phyloP scores from a whole-genome alignment of 2,113 vertebrate species.

The Nyctibius bracteatus region DNA sequence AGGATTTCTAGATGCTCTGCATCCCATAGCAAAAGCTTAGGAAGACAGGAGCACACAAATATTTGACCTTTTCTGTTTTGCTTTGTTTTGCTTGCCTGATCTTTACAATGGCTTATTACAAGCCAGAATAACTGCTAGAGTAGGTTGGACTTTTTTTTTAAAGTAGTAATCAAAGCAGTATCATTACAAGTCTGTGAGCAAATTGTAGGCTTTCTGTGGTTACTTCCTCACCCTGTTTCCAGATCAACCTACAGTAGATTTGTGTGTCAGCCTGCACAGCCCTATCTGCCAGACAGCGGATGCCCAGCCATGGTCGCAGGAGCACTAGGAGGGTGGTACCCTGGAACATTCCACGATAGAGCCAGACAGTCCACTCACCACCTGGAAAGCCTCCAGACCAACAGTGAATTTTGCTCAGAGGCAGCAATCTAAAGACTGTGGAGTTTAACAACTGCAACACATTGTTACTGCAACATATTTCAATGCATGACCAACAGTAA shows the following conservation, averaged over 20 bases:
- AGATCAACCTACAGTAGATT: background rate
- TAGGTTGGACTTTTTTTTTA: background rate
- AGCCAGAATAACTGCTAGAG: background rate
- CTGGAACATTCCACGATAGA: background rate
- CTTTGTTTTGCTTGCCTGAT: background rate
- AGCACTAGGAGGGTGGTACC: background rate
- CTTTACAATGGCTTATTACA: background rate
- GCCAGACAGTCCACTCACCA: background rate
- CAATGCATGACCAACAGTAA: background rate
- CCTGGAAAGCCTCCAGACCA: background rate
- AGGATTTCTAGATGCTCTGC: background rate
- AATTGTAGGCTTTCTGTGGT: background rate
- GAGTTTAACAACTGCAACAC: background rate
- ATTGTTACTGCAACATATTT: background rate
- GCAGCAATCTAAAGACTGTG: background rate
- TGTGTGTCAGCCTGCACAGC: background rate
- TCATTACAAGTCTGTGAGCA: background rate
- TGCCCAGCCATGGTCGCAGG: fast-evolving
- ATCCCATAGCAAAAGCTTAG: background rate
- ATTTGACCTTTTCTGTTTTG: background rate
- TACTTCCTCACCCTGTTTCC: background rate
- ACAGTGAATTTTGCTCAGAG: background rate
- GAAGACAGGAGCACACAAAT: background rate
- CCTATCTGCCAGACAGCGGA: background rate
- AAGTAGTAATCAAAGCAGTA: background rate